These are phyloP conservation scores for Enteromius viviparus DNA, from an alignment of 2,797 vertebrate species.

Conservation along the genomic window DNA sequence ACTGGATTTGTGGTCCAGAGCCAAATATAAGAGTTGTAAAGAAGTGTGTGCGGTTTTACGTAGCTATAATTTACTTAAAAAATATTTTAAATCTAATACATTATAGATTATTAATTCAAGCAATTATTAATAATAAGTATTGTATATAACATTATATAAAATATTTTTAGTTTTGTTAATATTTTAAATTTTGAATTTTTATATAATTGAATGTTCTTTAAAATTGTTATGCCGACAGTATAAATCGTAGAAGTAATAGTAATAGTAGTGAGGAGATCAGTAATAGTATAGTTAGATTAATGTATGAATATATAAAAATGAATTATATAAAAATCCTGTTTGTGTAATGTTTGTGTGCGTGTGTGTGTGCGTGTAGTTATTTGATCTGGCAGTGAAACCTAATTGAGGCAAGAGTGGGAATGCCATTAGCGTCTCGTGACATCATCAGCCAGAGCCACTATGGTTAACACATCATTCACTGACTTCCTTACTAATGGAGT, in stretches of 20 bases:
- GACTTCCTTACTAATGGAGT: conserved; percentile 82
- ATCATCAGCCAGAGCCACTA: conserved; percentile 76
- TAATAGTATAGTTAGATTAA: neutral
- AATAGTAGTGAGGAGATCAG: neutral
- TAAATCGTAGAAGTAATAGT: neutral
- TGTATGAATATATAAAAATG: neutral
- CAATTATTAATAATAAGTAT: neutral
- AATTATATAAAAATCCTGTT: too few relatives aligned
- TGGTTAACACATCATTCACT: conserved; percentile 83
- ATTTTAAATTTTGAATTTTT: neutral
- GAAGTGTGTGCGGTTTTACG: too few relatives aligned
- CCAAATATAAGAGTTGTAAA: neutral
- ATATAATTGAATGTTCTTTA: neutral
- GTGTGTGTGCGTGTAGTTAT: conserved; percentile 9
- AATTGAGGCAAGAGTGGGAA: conserved; percentile 72
- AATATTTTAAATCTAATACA: neutral
- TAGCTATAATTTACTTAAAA: too few relatives aligned
- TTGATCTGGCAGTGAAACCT: conserved; percentile 56
- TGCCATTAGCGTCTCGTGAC: conserved; percentile 80
- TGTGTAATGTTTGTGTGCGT: conserved; percentile 15
- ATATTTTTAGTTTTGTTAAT: neutral
- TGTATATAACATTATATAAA: neutral
- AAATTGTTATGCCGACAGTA: conserved; percentile 19
- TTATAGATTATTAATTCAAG: neutral
- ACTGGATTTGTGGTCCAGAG: too few relatives aligned